Evolutionary conservation across 37 sponge, comb jelly and placozoan species (phyloP).

Genomic region (Corticium candelabrum): DNA sequence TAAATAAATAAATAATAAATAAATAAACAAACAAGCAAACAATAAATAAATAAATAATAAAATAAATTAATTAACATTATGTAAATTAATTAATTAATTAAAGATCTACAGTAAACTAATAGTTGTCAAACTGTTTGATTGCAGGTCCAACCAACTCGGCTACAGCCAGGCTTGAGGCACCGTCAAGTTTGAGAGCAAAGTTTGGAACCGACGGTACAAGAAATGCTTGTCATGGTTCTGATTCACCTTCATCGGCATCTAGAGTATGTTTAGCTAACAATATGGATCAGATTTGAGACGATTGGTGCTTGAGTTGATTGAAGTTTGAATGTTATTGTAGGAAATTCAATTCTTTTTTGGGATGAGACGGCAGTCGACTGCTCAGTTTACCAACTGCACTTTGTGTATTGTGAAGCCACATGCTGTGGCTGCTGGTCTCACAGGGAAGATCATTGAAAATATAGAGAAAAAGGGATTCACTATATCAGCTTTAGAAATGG

Average conservation of each 20-base stretch:
- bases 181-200: slow-evolving; percentile 58
- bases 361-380: slow-evolving; percentile 7
- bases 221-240: slow-evolving; percentile 88
- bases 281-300: slow-evolving; percentile 26
- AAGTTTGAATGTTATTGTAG: slow-evolving; percentile 44
- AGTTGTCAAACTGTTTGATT: too few relatives aligned
- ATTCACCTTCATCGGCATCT: slow-evolving; percentile 44
- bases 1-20: too few relatives aligned
- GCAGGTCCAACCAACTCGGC: slow-evolving; percentile 72
- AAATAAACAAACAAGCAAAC: background rate
- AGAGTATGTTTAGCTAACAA: slow-evolving; percentile 71
- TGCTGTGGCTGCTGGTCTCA: slow-evolving; percentile 67
- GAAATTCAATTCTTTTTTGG: slow-evolving; percentile 87
- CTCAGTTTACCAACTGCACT: slow-evolving; percentile 11
- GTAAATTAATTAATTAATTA: too few relatives aligned
- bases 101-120: too few relatives aligned
- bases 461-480: slow-evolving; percentile 36
- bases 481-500: slow-evolving; percentile 18
- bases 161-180: slow-evolving; percentile 54
- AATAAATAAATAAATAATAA: too few relatives aligned
- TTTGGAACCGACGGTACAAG: slow-evolving; percentile 59
- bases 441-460: slow-evolving; percentile 65
- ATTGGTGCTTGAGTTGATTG: slow-evolving; percentile 8
- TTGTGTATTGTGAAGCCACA: slow-evolving; percentile 90
- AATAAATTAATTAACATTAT: too few relatives aligned